Evolutionary conservation across 1,140 invertebrate genomes (phyloP).

Genomic region (Drosophila kurseongensis): DNA sequence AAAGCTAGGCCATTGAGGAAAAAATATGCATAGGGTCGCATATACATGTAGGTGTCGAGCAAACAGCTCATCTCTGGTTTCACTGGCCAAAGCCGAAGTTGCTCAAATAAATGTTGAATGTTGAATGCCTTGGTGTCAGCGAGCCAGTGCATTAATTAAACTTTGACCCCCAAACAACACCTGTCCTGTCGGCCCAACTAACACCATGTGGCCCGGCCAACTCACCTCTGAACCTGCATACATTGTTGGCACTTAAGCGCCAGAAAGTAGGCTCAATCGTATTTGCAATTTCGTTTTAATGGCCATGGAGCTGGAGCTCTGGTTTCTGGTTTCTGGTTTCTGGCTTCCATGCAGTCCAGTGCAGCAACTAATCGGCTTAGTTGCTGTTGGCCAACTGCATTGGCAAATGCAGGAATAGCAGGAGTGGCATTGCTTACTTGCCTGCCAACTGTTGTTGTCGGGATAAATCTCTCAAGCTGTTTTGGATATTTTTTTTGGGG

Average conservation of each 20-base stretch:
- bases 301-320: conserved; percentile 13
- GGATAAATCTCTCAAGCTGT: conserved; percentile 18
- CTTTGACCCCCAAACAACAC: conserved; percentile 24
- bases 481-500: conserved; percentile 28
- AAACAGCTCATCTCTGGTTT: conserved; percentile 36
- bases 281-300: conserved; percentile 58
- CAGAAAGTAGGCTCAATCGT: conserved; percentile 58
- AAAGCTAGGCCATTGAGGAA: background rate
- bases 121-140: conserved; percentile 44
- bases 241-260: conserved; percentile 27
- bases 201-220: no score
- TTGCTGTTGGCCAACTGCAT: conserved; percentile 45
- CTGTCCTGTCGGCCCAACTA: background rate
- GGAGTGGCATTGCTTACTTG: conserved; percentile 8
- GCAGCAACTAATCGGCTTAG: conserved; percentile 56
- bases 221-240: background rate
- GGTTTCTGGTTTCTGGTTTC: conserved; percentile 11
- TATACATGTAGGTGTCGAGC: background rate
- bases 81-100: conserved; percentile 3
- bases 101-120: conserved; percentile 53
- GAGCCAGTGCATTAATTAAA: conserved; percentile 56
- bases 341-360: conserved; percentile 6
- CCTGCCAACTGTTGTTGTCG: conserved; percentile 20
- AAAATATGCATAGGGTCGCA: background rate
- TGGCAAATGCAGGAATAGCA: conserved; percentile 26